Evolutionary conservation across 1,140 invertebrate species (phyloP), one percentile per base, ranked within the genome.

Genomic region (Achroia grisella): DNA sequence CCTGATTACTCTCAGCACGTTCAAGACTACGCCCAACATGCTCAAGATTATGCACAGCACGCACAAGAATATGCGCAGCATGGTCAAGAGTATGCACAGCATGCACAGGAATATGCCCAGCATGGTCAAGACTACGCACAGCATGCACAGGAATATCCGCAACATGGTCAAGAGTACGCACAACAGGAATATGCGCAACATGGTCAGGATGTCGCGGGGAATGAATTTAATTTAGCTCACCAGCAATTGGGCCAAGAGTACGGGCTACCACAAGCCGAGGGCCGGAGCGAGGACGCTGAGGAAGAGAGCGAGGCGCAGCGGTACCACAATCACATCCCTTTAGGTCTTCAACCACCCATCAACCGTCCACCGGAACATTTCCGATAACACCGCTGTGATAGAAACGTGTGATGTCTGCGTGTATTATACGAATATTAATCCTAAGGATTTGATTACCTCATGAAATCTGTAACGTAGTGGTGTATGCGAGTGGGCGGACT

Each of bases 321-420:
- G 15, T 86, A 50, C 47, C 76, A 79, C 33, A 85, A 83, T 45
- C 83, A 83, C 55, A 78, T 85, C 27, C 80, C 83, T 1, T 58
- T 79, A 6, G 71, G 71, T 6, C 65, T 82, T 27, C 83, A 84
- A 49, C 74, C 71, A 6, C 78, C 81, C 0, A 62, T 80, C 14
- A 74, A 82, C 39, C 54, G 78, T 17, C 80, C 81, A 2, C 52
- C 81, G 4, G 75, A 84, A 34, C 75, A 86, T 44, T 85, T 85
- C 49, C 71, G 66, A 46, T 82, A 78, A 52, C 17, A 23, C 17
- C 17, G 6, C 17, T 23, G 17, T 23, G 17, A 23, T 23, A 3
- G 17, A 23, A 2, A 23, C 17, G 17, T 23, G 17, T 23, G 17
- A 23, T 23, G 17, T 23, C 17, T 23, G 17, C 17, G 17, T 23